Base-by-base conservation (phyloP, 2,888 invertebrate species). In the Cremastinae sp. region DNA sequence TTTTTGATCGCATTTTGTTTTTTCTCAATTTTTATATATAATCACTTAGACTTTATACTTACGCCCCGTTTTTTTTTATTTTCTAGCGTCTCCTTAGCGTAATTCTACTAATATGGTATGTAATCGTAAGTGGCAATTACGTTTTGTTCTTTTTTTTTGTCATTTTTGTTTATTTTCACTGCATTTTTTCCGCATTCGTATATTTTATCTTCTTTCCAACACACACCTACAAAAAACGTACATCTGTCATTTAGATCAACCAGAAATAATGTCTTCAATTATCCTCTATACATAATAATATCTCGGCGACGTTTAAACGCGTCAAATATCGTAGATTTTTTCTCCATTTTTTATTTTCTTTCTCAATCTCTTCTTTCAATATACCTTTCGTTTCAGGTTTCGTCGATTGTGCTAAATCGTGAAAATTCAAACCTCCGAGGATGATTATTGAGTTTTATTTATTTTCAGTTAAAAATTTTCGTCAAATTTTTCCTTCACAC, bases 31-130 rank as follows among this genome's bases (percentile, higher is more conserved):
- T 45, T 73, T 28, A 45, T 43, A 10, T 56, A 86, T 83, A 83
- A 83, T 83, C 83, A 85, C 83, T 87, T 86, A 87, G 81, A 82
- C 83, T 84, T 83, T 85, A 84, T 83, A 83, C 83, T 84, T 83
- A 85, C 86, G 81, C 80, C 79, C 78, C 8, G 59, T 71, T 83
- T 85, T 84, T 85, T 80, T 85, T 85, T 84, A 85, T 80, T 85
- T 81, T 80, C 85, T 86, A 85, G 83, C 83, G 80, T 85, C 84
- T 81, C 80, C 84, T 85, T 87, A 85, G 83, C 86, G 85, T 84
- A 75, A 55, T 51, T 69, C 61, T 70, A 70, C 70, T 65, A 76
- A 55, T 61, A 62, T 72, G 68, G 72, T 76, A 76, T 64, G 72
- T 74, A 28, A 73, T 69, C 53, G 45, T 69, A 64, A 73, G 65